phyloP scores from a whole-genome alignment of 2,113 vertebrate species.

The Oreochromis aureus region DNA sequence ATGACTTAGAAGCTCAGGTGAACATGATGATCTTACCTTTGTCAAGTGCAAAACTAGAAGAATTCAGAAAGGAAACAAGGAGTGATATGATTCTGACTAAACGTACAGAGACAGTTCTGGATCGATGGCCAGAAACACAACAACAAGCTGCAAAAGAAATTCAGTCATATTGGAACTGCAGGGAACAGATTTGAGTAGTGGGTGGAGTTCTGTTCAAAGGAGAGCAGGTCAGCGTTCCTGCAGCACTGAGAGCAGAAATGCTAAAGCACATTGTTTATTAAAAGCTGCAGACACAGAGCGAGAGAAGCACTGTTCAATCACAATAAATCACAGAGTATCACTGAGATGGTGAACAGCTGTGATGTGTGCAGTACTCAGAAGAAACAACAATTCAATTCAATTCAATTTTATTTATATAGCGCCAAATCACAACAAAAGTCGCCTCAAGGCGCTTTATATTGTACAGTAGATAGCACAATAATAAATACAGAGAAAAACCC shows the following conservation, averaged over 20 bases:
- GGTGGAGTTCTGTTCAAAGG: background rate
- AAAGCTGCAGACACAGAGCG: background rate
- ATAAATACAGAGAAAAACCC: too few species aligned
- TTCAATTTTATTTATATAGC: too few species aligned
- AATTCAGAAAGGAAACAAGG: background rate
- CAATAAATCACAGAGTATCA: background rate
- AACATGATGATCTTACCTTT: background rate
- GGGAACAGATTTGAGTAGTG: background rate
- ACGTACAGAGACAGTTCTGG: background rate
- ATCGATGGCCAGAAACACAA: too few species aligned
- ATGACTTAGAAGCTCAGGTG: background rate
- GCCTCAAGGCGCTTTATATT: too few species aligned
- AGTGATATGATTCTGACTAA: background rate
- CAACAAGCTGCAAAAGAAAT: background rate
- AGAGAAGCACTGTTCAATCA: background rate
- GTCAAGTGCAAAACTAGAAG: background rate
- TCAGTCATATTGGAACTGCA: background rate
- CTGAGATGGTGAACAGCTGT: background rate
- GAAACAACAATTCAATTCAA: background rate
- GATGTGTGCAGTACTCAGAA: background rate
- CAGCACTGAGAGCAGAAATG: background rate
- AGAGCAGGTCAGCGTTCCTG: background rate
- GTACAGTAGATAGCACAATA: too few species aligned
- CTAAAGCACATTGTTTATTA: background rate
- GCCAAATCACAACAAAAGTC: too few species aligned